A percentile compares a stretch with the other conserved stretches of the same genome.
These are phyloP conservation scores for Oreochromis aureus DNA, from an alignment of 2,113 vertebrate species.

Conservation along the genomic window DNA sequence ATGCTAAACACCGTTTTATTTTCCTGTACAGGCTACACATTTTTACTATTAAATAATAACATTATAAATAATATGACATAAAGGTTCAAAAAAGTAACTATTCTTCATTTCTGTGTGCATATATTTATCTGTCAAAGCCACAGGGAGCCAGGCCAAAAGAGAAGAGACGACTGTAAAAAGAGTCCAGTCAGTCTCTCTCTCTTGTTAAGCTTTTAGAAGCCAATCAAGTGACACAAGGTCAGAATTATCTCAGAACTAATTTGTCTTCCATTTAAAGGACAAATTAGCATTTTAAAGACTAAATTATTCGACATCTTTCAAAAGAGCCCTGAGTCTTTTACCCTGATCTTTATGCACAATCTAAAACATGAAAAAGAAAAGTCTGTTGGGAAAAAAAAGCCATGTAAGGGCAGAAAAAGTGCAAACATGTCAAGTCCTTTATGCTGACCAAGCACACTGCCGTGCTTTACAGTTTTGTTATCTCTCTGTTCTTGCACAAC, in stretches of 20 bases:
- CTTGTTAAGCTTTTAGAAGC: not conserved
- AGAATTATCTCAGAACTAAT: constrained; percentile 24
- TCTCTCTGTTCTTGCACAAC: not conserved
- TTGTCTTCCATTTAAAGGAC: constrained; percentile 22
- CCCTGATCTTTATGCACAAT: not conserved
- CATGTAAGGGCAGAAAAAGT: constrained; percentile 12
- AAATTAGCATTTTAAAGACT: constrained; percentile 19
- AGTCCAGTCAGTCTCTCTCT: not conserved
- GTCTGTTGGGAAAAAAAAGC: not conserved
- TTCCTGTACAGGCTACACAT: not conserved
- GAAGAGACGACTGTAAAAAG: not conserved
- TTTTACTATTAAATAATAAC: not conserved
- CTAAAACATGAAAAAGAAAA: not conserved
- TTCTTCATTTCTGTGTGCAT: not conserved
- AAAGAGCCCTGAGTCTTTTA: not conserved
- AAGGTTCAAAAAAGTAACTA: not conserved
- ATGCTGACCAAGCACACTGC: constrained; percentile 38
- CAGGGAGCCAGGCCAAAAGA: not conserved
- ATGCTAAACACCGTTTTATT: not conserved
- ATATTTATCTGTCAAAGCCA: not conserved
- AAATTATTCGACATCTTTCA: not conserved
- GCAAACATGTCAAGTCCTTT: constrained; percentile 22
- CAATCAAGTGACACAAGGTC: constrained; percentile 15
- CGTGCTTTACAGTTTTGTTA: not conserved
- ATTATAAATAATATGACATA: not conserved